phyloP scores from a whole-genome alignment of 1,140 invertebrate species.

The Drosophila gunungcola region DNA sequence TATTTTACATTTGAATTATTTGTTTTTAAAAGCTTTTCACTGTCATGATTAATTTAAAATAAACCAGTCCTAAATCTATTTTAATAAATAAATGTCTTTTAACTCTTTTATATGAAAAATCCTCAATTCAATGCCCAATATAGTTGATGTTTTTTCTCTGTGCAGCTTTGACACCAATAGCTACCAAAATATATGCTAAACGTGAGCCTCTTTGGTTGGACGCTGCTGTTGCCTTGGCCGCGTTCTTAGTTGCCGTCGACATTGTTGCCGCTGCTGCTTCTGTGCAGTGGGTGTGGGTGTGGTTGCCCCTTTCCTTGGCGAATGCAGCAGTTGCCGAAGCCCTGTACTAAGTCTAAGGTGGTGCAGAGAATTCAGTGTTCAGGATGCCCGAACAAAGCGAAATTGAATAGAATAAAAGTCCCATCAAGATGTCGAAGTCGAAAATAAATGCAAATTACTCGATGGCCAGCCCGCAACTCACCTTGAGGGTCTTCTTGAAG shows the following conservation, averaged over 20 bases:
- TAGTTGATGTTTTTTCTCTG: constrained; percentile 1
- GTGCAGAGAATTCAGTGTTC: constrained; percentile 38
- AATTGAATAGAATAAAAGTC: constrained; percentile 76
- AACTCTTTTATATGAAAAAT: neutral
- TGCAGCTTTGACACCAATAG: constrained; percentile 39
- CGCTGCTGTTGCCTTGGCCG: constrained; percentile 31
- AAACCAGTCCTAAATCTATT: too few species aligned
- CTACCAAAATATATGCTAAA: constrained; percentile 62
- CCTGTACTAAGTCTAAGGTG: constrained; percentile 66
- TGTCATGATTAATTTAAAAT: too few species aligned
- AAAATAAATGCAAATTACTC: constrained; percentile 85
- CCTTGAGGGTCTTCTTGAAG: constrained; percentile 96
- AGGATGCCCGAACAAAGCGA: constrained; percentile 58
- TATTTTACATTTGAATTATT: too few species aligned
- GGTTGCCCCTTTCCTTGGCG: constrained; percentile 36
- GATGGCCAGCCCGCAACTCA: constrained; percentile 85
- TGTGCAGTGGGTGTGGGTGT: constrained; percentile 29
- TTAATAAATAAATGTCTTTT: too few species aligned
- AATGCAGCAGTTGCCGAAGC: constrained; percentile 55
- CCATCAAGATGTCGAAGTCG: constrained; percentile 43
- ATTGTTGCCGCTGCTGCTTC: constrained; percentile 32
- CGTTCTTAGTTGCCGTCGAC: constrained; percentile 25
- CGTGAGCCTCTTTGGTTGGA: constrained; percentile 46
- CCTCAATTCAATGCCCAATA: neutral
- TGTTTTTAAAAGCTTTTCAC: too few species aligned